Evolutionary conservation across 2,888 invertebrate genomes (phyloP).

Genomic region (Melieria picta): DNA sequence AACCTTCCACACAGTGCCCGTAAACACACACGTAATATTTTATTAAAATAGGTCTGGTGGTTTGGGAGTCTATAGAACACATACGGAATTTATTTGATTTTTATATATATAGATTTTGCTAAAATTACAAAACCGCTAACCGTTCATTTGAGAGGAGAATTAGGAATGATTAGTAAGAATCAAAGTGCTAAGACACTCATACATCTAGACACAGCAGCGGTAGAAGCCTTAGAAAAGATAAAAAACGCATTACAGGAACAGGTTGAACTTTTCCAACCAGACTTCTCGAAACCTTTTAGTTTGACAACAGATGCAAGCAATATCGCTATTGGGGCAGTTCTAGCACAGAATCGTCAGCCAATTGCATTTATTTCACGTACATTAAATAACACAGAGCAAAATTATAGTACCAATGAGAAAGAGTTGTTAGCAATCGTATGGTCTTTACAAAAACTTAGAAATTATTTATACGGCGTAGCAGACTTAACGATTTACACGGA

Average conservation of each 20-base stretch:
- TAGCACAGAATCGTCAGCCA: conserved; percentile 4
- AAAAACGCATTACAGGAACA: conserved; percentile 8
- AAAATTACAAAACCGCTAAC: too few species aligned
- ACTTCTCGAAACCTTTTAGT: not conserved
- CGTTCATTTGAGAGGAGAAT: not conserved
- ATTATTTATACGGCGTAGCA: conserved; percentile 14
- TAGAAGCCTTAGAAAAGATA: conserved; percentile 5
- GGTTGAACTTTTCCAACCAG: conserved; percentile 7
- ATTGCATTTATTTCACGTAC: conserved; percentile 10
- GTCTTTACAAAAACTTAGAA: conserved; percentile 9
- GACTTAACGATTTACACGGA: conserved; percentile 14
- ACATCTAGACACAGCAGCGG: not conserved
- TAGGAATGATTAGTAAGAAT: conserved; percentile 5
- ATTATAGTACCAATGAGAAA: conserved; percentile 15
- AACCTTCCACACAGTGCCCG: too few species aligned
- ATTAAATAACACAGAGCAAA: not conserved
- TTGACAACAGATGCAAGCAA: conserved; percentile 9
- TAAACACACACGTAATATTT: too few species aligned
- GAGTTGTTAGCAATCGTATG: conserved; percentile 12
- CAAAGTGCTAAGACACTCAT: not conserved
- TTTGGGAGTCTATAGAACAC: too few species aligned
- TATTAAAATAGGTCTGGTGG: too few species aligned
- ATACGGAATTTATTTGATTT: too few species aligned
- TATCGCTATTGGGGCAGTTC: not conserved
- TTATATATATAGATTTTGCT: too few species aligned